Base-by-base conservation (phyloP, 2,888 invertebrate genomes). In the Aphelenchoides bicaudatus region DNA sequence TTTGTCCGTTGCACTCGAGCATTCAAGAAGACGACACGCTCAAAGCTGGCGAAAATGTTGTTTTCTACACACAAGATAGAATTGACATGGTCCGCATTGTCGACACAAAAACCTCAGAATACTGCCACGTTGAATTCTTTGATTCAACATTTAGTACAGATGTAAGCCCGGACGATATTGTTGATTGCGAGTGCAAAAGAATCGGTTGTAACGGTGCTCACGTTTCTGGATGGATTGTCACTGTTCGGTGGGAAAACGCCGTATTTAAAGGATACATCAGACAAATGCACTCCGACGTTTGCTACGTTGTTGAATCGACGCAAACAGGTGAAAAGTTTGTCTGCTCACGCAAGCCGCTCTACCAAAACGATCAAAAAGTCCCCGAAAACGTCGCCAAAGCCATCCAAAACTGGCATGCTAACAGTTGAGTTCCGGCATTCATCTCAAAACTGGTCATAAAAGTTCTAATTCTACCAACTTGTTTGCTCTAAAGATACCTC, bases 51-150 rank as follows among this genome's bases (percentile, higher is more conserved):
- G 39, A 56, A 37, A 28, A 57, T 30, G 54, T 38, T 8, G 30
- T 13, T 6, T 30, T 58, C 21, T 4, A 19, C 2, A 19, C 21
- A 6, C 13, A n/a, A 28, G 58, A 59, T 10, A 16, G 31, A 3
- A 19, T 54, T 6, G 55, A 38, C 16, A 21, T 25, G 13, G 55
- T 39, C n/a, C 16, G 16, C 8, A 16, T 54, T 19, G 25, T 25
- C 5, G 50, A 52, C 2, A 29, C 19, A 6, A 13, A 13, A 10
- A n/a, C 23, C 21, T 23, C 50, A 13, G 27, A 27, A 19, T 54
- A 28, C 68, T 85, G 84, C 72, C 83, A 83, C 67, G 67, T 67
- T n/a, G 67, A 71, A 10, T 67, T 67, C 34, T 31, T 71, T 48
- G 67, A 67, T 38, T 59, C 59, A 5, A 47, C 67, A 19, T 28